Conservation (phyloP, 2,888 invertebrate species). For the Biston stratarius region DNA sequence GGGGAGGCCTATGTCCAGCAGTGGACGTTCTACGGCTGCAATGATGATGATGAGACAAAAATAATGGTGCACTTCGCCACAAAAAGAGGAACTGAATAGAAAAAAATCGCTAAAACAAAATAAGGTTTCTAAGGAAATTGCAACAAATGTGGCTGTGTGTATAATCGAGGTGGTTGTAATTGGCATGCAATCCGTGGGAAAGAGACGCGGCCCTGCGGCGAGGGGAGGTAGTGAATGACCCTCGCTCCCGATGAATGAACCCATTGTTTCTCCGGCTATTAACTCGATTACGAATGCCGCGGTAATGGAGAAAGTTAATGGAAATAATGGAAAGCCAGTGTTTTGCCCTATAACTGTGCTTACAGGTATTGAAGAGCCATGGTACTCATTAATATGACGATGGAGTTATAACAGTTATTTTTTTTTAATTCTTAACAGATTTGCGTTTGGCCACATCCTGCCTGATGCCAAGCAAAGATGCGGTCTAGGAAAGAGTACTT, state of each 20-base stretch:
- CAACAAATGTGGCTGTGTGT: conserved; percentile 32
- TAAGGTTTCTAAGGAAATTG: conserved; percentile 32
- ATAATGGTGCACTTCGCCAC: neutral
- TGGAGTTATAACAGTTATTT: neutral
- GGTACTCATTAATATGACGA: neutral
- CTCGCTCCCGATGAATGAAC: conserved; percentile 43
- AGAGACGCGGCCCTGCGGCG: conserved; percentile 39
- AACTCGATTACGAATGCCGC: conserved; percentile 41
- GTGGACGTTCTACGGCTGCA: no score
- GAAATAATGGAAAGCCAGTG: conserved; percentile 30
- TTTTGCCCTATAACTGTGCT: conserved; percentile 11
- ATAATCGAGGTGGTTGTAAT: conserved; percentile 38
- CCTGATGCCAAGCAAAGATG: no score
- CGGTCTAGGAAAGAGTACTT: no score
- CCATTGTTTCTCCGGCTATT: conserved; percentile 41
- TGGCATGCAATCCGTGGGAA: conserved; percentile 44
- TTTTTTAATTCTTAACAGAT: no score
- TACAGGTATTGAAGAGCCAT: neutral
- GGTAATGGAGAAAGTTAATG: conserved; percentile 39
- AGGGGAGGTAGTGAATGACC: conserved; percentile 40
- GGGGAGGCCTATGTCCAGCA: no score
- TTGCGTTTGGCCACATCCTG: no score
- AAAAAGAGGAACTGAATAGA: neutral
- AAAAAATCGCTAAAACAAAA: conserved; percentile 26
- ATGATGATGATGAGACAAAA: no score